Evolutionary conservation across 2,797 vertebrate species (phyloP), one percentile per base, ranked within the genome.

Genomic region (Danio tinwini): DNA sequence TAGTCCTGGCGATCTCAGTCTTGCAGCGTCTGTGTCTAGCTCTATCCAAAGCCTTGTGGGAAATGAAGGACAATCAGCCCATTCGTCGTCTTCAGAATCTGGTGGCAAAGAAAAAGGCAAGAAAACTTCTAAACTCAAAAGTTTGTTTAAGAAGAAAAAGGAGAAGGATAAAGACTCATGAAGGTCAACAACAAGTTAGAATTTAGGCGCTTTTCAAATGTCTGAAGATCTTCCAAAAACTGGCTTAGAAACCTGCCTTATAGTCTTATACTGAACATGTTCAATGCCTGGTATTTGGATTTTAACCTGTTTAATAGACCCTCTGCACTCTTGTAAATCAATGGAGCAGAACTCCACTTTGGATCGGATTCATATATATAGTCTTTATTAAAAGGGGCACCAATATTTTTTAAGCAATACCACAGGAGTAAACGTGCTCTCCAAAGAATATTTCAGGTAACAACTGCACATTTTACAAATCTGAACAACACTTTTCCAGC

Each of bases 131-230:
- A 98, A 96, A 94, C 94, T 99, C 17, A 99, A 97, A 93, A 98
- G 93, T 86, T 94, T 98, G 83, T 98, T 99, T 86, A 99, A 97
- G 93, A 99, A 97, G 92, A 99, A 96, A 89, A 90, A 88, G 93
- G 99, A 97, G 92, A 99, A 96, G 89, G 89, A 87, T 56, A 85
- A 85, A 61, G 77, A 85, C 62, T 21, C 87, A 4, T 76, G 55
- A 86, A 80, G 90, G 90, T 64, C 29, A 29, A 29, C 90, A 87
- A 85, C 89, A 91, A 59, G 88, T 86, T 91, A 83, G 92, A 92
- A 82, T 89, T 93, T 39, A 93, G 87, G 91, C 72, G 12, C 29
- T 78, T 16, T 45, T 45, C 29, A 50, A 70, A 63, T n/a, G 68
- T 29, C 37, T 0, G 4, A 55, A 3, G 53, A 9, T 21, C 37